Percentiles rank a stretch among this genome's conserved stretches.
phyloP scores from a whole-genome alignment of 2,113 vertebrate species.

The Capricornis sumatraensis region DNA sequence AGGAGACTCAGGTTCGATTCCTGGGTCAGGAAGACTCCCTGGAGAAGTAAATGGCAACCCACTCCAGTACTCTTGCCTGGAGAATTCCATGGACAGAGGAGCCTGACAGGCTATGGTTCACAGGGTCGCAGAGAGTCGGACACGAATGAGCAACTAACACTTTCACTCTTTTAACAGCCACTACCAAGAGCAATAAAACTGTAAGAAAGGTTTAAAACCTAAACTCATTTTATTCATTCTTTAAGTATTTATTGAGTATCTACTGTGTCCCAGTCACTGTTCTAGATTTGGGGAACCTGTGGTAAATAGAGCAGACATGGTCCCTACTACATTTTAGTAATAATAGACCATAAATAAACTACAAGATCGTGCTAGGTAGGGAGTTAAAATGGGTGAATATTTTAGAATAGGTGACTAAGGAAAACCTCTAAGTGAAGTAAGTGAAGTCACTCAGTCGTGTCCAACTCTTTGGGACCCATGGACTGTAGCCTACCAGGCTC shows the following conservation, averaged over 20 bases:
- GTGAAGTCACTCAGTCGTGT: too few species aligned
- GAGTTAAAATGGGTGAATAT: constrained; percentile 6
- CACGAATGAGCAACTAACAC: not conserved
- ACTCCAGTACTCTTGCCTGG: too few species aligned
- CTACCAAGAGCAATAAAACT: not conserved
- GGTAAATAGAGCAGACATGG: not conserved
- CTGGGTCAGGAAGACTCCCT: too few species aligned
- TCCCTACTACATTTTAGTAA: not conserved
- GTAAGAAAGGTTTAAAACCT: constrained; percentile 8
- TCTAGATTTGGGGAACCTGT: not conserved
- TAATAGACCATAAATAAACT: not conserved
- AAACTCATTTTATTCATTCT: not conserved
- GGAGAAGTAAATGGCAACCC: too few species aligned
- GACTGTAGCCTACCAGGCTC: too few species aligned
- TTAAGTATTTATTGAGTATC: not conserved
- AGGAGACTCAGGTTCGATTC: too few species aligned
- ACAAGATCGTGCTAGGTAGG: not conserved
- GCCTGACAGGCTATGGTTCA: not conserved
- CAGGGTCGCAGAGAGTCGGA: not conserved
- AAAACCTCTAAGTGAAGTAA: not conserved
- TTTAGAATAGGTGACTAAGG: not conserved
- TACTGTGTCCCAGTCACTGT: not conserved
- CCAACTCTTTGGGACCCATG: too few species aligned
- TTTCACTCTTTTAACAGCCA: not conserved
- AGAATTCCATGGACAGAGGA: too few species aligned